Base-by-base conservation (phyloP, 2,797 vertebrate genomes). In the Brachyrhaphis roseni region DNA sequence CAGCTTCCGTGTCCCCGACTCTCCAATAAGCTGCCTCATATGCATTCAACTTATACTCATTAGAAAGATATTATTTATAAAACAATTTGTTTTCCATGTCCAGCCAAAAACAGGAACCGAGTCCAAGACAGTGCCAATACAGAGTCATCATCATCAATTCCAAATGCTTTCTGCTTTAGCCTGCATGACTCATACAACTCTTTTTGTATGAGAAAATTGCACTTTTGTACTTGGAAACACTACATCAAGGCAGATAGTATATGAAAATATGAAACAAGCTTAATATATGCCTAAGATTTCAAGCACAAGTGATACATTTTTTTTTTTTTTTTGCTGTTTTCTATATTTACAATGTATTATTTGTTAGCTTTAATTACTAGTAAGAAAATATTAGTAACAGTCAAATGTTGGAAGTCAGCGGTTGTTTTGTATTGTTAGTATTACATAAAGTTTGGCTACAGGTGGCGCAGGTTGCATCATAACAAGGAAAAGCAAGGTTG, bases 401-500 rank as follows among this genome's bases (percentile, higher is more conserved):
- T 53, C 39, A 57, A 15, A 77, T 77, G 59, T 72, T 77, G 71
- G 31, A 85, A 53, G 72, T 83, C 57, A 78, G 75, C 39, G 66
- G 72, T 18, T 43, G 72, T 23, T 77, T 81, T 70, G 78, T 68
- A 62, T 81, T 62, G 82, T 53, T 39, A 72, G 64, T 72, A 80
- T 83, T 34, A 84, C 87, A 85, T 72, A 73, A 83, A 81, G 71
- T 71, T 74, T 76, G 82, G 64, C 47, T 78, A 75, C 90, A 80
- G 76, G 73, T 66, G 81, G 81, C 72, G 47, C 78, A 85, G 80
- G 85, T 91, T 83, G 82, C 81, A 78, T 51, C 57, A 84, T 79
- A 88, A 85, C 57, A 47, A 90, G 84, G 78, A 87, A 89, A 86
- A 84, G 78, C 88, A 88, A 91, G 92, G 91, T 91, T 79, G 82